Evolutionary conservation across 2,797 vertebrate species (phyloP), one percentile per base, ranked within the genome.

Genomic region (Lithobates sylvaticus): DNA sequence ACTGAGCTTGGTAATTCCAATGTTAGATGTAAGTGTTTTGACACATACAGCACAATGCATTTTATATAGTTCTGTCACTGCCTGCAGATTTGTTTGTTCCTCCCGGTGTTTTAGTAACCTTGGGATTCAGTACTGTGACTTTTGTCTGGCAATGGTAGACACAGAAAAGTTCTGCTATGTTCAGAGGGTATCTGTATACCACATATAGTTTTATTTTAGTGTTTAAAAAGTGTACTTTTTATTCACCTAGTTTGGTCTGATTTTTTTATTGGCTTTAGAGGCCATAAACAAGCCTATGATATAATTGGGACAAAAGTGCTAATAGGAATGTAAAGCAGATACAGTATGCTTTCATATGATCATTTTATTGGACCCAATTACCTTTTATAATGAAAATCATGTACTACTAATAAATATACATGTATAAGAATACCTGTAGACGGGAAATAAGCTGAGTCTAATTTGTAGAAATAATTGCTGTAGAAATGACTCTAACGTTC

Each of bases 21-120:
- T 78, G 76, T 78, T 78, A 65, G 61, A 44, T 44, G 34, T 39
- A 77, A 77, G 54, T 78, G 36, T 67, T 78, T 68, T 78, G 76
- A 78, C 76, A 78, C 36, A 68, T 26, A 78, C 61, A 42, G 61
- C 34, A 67, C 21, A 10, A 47, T 78, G 36, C 32, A 78, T 77
- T 77, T 75, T 58, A 58, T 39, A 34, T 26, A 65, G 13, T 23
- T 79, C 3, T 79, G 65, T 80, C 67, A 44, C 76, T 12, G 67
- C 67, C 16, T 50, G 42, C 18, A 80, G 67, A 80, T 50, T 50
- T 80, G 27, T 80, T 71, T 69, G 42, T 36, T 70, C 27, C 77
- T 79, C 36, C 27, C 29, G 78, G 67, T 71, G 42, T 69, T 80
- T 80, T 71, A n/a, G 29, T 34, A 44, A 27, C 39, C 64, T 65